Conservation (phyloP, 2,113 vertebrate species). For the Salvelinus sp. region DNA sequence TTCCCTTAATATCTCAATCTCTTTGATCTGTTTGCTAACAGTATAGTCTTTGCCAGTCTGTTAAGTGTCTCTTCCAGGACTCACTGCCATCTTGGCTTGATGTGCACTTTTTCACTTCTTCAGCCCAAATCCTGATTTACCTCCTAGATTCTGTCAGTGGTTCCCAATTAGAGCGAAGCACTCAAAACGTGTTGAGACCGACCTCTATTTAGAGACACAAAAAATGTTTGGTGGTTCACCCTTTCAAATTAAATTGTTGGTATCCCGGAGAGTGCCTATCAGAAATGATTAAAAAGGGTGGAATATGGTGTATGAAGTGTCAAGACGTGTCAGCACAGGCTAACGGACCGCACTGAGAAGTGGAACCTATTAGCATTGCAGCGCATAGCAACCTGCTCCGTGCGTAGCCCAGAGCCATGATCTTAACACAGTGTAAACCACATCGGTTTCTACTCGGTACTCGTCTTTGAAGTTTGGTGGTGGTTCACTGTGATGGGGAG, state of each 20-base stretch:
- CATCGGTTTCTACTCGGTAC: slow-evolving; percentile 4
- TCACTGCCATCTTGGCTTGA: slow-evolving; percentile 16
- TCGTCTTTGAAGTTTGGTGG: slow-evolving; percentile 52
- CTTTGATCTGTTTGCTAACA: slow-evolving; percentile 21
- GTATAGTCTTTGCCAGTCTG: slow-evolving; percentile 18
- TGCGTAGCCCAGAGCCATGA: slow-evolving; percentile 58
- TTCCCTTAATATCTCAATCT: slow-evolving; percentile 2
- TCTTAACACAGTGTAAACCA: slow-evolving; percentile 32
- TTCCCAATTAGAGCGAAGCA: slow-evolving; percentile 49
- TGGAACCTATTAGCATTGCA: slow-evolving; percentile 73
- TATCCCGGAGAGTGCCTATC: slow-evolving; percentile 69
- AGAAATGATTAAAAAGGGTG: slow-evolving; percentile 75
- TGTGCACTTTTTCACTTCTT: slow-evolving; percentile 23
- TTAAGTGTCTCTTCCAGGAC: slow-evolving; percentile 13
- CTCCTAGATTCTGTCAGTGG: slow-evolving; percentile 43
- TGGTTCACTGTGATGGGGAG: slow-evolving; percentile 56
- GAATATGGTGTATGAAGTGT: slow-evolving; percentile 70
- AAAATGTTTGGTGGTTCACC: slow-evolving; percentile 74
- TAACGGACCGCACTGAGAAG: slow-evolving; percentile 60
- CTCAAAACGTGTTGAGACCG: slow-evolving; percentile 55
- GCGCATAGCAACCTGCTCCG: slow-evolving; percentile 65
- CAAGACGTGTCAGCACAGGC: slow-evolving; percentile 71
- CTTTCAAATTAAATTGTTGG: slow-evolving; percentile 73
- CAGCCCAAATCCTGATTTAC: slow-evolving; percentile 50
- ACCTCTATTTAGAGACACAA: slow-evolving; percentile 61